These are phyloP conservation scores for Dicroscelio sp. DNA, from an alignment of 2,888 invertebrate species.

Conservation along the genomic window DNA sequence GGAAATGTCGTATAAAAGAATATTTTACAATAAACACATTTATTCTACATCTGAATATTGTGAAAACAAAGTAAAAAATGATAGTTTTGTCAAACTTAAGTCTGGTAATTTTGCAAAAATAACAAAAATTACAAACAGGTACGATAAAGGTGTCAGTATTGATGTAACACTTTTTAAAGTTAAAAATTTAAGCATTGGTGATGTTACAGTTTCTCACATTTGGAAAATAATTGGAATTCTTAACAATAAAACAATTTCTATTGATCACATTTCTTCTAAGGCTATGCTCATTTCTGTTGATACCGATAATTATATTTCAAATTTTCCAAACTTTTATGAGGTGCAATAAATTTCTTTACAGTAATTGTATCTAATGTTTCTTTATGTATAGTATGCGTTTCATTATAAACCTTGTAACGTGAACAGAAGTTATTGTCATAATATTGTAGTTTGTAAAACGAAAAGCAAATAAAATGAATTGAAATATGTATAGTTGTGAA, in stretches of 20 bases:
- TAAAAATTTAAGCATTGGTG: not conserved
- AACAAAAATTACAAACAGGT: not conserved
- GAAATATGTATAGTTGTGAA: not conserved
- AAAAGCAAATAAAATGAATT: not conserved
- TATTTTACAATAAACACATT: slow-evolving; percentile 13
- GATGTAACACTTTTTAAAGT: slow-evolving; percentile 1
- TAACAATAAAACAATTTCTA: not conserved
- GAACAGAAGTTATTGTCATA: not conserved
- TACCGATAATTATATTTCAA: not conserved
- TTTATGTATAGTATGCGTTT: not conserved
- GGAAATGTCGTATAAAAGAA: slow-evolving; percentile 1
- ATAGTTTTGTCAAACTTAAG: not conserved
- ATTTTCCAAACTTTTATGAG: slow-evolving; percentile 6
- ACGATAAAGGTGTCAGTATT: not conserved
- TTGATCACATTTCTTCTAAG: not conserved
- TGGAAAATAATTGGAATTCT: slow-evolving; percentile 1
- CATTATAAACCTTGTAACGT: not conserved
- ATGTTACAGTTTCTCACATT: slow-evolving; percentile 1
- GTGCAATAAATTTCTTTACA: not conserved
- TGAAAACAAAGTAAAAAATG: slow-evolving; percentile 20
- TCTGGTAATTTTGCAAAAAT: slow-evolving; percentile 30
- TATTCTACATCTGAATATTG: not conserved
- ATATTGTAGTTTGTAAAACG: not conserved
- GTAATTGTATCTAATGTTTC: not conserved
- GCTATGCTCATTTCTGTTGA: not conserved